Conservation (phyloP, 1,140 invertebrate species). For the Drosophila hydei region DNA sequence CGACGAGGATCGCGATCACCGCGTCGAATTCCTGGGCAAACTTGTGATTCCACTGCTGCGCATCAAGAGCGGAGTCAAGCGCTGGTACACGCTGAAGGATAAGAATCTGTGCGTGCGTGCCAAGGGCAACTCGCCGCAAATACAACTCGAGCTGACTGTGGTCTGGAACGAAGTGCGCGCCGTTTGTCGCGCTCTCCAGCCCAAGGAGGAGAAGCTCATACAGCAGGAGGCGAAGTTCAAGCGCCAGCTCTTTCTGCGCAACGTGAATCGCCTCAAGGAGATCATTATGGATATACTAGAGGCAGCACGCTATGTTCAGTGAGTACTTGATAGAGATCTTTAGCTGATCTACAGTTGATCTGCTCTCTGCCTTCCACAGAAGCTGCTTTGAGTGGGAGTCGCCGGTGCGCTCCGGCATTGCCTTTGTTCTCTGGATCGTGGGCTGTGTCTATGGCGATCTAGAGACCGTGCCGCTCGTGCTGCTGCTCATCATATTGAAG, state of each 20-base stretch:
- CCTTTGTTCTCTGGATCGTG: constrained; percentile 92
- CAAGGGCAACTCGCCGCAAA: constrained; percentile 95
- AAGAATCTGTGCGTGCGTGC: constrained; percentile 94
- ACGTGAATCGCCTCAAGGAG: constrained; percentile 96
- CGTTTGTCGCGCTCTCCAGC: constrained; percentile 95
- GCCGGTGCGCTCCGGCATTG: constrained; percentile 92
- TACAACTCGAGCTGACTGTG: constrained; percentile 94
- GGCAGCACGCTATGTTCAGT: constrained; percentile 96
- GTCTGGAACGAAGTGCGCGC: constrained; percentile 95
- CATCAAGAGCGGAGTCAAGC: constrained; percentile 95
- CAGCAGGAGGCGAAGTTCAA: constrained; percentile 98
- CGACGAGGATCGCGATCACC: constrained; percentile 99
- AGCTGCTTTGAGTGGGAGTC: constrained; percentile 99
- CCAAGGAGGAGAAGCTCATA: constrained; percentile 98
- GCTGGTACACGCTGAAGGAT: constrained; percentile 98
- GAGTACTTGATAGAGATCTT: constrained; percentile 83
- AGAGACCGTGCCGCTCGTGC: constrained; percentile 92
- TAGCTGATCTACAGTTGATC: neutral
- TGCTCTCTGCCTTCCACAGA: constrained; percentile 84
- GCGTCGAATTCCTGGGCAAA: constrained; percentile 98
- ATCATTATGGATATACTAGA: constrained; percentile 96
- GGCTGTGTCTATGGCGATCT: constrained; percentile 85
- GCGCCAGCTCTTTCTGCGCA: constrained; percentile 95
- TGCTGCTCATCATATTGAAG: constrained; percentile 91
- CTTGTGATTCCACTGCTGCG: constrained; percentile 94